Base-by-base conservation (phyloP, 2,888 invertebrate genomes). In the Cynaeus angustus region DNA sequence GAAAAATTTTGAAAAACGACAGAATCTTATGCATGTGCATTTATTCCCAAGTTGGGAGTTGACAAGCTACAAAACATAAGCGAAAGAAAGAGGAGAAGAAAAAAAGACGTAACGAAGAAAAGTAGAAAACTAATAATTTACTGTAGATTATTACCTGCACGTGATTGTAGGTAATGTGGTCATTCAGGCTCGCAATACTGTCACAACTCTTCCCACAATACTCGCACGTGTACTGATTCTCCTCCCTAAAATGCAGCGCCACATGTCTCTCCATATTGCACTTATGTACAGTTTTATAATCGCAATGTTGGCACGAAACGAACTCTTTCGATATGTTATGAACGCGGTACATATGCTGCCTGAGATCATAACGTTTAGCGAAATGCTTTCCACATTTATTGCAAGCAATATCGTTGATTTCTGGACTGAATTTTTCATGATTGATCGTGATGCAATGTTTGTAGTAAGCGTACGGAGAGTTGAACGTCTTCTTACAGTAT, bases 181-280 rank as follows among this genome's bases (percentile, higher is more conserved):
- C 83, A 37, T 82, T 83, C 13, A 84, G 78, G 61, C 80, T 82
- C 53, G 79, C 81, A n/a, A 81, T 71, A 55, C 80, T 83, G 14
- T 80, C 80, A 66, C 83, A 84, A 6, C 79, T 79, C 71, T 83
- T 83, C 26, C 84, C 84, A 62, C 84, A 84, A 45, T 84, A 80
- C 68, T 84, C 84, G 59, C 84, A 84, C 3, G 83, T 76, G 41
- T 80, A 76, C 58, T 73, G 70, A 43, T 82, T 82, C 21, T 80
- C 73, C 45, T 81, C 78, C 52, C 79, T 80, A 10, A 83, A 76
- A 69, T 84, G 84, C 16, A 83, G 73, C n/a, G 81, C 79, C 33
- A 78, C 74, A 61, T 84, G 84, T 12, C 83, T 77, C 14, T 78
- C 78, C 26, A 84, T 75, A 66, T 84, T 83, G 4, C 81, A 79